A percentile compares a stretch with the other conserved stretches of the same genome.
phyloP scores from a whole-genome alignment of 2,888 invertebrate genomes.

The Neoaliturus tenellus region DNA sequence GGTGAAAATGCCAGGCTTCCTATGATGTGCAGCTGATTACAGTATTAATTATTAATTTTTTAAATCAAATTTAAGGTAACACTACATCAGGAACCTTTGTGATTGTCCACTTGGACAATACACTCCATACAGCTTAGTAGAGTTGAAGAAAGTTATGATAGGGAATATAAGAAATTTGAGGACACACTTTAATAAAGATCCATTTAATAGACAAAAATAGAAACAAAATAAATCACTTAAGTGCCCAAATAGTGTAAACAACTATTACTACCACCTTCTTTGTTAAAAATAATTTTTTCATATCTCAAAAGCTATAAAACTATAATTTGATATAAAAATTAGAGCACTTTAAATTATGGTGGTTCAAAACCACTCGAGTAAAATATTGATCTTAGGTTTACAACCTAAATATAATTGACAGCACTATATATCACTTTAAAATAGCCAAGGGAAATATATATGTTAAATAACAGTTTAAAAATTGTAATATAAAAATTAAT shows the following conservation, averaged over 20 bases:
- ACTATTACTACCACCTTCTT: not conserved
- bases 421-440: not conserved
- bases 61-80: too few relatives aligned
- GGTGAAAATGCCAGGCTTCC: too few relatives aligned
- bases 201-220: conserved; percentile 5
- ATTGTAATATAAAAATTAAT: conserved; percentile 5
- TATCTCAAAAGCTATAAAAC: not conserved
- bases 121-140: too few relatives aligned
- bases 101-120: too few relatives aligned
- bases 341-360: not conserved
- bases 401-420: conserved; percentile 4
- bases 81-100: too few relatives aligned
- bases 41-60: too few relatives aligned
- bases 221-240: not conserved
- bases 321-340: not conserved
- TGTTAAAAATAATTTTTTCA: not conserved
- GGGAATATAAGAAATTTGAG: not conserved
- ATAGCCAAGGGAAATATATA: not conserved
- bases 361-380: not conserved
- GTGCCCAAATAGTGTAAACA: not conserved
- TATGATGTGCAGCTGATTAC: too few relatives aligned
- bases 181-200: not conserved
- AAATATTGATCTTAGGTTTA: not conserved
- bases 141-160: too few relatives aligned
- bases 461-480: not conserved